Percentiles rank a stretch among this genome's conserved stretches.
Conservation (phyloP, 2,113 vertebrate genomes). For the Lepisosteus oculatus region DNA sequence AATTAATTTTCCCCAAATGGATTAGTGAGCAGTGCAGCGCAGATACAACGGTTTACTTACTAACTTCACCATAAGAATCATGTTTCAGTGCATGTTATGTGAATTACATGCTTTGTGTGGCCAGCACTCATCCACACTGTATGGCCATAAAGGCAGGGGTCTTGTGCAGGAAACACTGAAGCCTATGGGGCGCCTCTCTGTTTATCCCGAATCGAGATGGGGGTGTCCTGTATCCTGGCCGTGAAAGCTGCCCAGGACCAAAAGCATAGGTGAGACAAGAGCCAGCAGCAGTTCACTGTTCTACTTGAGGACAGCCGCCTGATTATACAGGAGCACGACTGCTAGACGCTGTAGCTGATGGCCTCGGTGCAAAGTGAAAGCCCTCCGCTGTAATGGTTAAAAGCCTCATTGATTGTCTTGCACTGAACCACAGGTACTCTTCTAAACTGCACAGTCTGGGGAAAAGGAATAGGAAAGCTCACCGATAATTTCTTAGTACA, state of each 20-base stretch:
- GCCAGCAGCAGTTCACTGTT: conserved; percentile 11
- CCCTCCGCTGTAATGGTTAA: conserved; percentile 26
- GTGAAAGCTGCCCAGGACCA: neutral
- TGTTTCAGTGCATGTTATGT: conserved; percentile 60
- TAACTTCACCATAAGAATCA: conserved; percentile 52
- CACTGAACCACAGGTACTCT: too few relatives aligned
- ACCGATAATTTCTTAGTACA: too few relatives aligned
- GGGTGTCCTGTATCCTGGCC: neutral
- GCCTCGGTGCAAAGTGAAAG: conserved; percentile 31
- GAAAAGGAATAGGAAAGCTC: too few relatives aligned
- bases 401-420: conserved; percentile 18
- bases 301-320: conserved; percentile 39
- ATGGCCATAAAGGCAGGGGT: conserved; percentile 2
- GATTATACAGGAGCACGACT: conserved; percentile 49
- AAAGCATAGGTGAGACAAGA: neutral
- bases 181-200: neutral
- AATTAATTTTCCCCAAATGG: conserved; percentile 57
- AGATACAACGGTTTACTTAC: conserved; percentile 51
- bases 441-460: too few relatives aligned
- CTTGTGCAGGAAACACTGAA: conserved; percentile 24
- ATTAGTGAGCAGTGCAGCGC: conserved; percentile 41
- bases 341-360: conserved; percentile 31
- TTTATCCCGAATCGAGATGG: neutral
- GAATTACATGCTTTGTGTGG: conserved; percentile 35
- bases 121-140: conserved; percentile 25